Base-by-base conservation (phyloP, 2,113 vertebrate genomes). In the Rissa tridactyla region DNA sequence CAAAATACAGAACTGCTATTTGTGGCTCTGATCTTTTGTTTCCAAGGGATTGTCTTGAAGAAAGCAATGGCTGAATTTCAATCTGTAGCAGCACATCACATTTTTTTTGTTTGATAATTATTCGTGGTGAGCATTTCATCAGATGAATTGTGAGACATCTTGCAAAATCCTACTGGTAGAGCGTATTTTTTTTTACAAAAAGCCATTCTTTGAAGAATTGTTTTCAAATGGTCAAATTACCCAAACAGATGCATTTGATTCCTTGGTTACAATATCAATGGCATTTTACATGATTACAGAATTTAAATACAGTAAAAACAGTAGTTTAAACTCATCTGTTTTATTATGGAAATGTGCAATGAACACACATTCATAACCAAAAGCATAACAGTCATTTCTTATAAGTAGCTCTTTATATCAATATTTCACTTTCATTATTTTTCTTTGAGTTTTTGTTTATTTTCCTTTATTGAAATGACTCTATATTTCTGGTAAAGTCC, bases 31-130 rank as follows among this genome's bases (percentile, higher is more conserved):
- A 60, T 55, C 10, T 82, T 92, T 32, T 71, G 73, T 46, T 85
- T 79, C 30, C 14, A 30, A 54, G 12, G 18, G 23, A 49, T 23
- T 44, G 5, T 16, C n/a, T 62, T 77, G 65, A 92, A 82, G 26
- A 80, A 95, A 86, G 79, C 21, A 49, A 49, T 62, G 21, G 10
- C 22, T 66, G 19, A 86, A 86, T 80, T 88, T 85, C 51, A 80
- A 16, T 54, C 38, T 58, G 13, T 60, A 82, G 11, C 11, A 71
- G 13, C 7, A 46, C 0, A 5, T 42, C 0, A 5, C 13, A 8
- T 15, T 40, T 49, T 87, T 51, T 51, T 76, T 49, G 1, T 36
- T 73, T 40, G 3, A 47, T 55, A 79, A 7, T 82, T 75, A 26
- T 47, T 73, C 40, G 44, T 46, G 6, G 13, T 10, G 25, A 58